Percentiles rank a stretch among this genome's conserved stretches.
These are phyloP conservation scores for Podarcis cretensis DNA, from an alignment of 2,113 vertebrate species.

Conservation along the genomic window DNA sequence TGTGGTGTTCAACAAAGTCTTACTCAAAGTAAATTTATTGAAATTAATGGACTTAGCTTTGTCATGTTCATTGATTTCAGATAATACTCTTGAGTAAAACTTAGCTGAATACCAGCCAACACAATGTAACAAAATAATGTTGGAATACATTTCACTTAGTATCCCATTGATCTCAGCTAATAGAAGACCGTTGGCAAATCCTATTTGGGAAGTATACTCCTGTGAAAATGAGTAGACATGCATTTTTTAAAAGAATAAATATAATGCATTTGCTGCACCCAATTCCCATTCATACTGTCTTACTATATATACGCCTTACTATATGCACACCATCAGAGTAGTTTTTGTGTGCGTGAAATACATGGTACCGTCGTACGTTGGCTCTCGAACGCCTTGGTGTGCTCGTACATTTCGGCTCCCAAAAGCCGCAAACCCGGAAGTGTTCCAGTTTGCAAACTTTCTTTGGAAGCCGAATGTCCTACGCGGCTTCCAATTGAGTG, in stretches of 20 bases:
- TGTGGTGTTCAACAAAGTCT: no score
- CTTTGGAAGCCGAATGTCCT: no score
- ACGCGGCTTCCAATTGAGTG: no score
- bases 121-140: neutral
- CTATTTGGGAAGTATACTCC: neutral
- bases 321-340: neutral
- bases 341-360: neutral
- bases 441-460: no score
- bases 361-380: no score
- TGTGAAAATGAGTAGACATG: neutral
- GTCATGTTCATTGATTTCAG: no score
- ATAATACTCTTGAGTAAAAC: no score
- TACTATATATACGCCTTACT: neutral
- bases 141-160: neutral
- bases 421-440: no score
- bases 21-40: no score
- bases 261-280: neutral
- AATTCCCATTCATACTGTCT: neutral
- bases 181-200: neutral
- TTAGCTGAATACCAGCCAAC: neutral
- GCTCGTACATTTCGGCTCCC: no score
- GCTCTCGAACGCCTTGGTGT: no score
- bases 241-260: neutral
- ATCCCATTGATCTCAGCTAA: neutral
- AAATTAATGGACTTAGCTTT: no score